Conservation (phyloP, 1,140 invertebrate genomes). For the Pygmarrhopalites habei region DNA sequence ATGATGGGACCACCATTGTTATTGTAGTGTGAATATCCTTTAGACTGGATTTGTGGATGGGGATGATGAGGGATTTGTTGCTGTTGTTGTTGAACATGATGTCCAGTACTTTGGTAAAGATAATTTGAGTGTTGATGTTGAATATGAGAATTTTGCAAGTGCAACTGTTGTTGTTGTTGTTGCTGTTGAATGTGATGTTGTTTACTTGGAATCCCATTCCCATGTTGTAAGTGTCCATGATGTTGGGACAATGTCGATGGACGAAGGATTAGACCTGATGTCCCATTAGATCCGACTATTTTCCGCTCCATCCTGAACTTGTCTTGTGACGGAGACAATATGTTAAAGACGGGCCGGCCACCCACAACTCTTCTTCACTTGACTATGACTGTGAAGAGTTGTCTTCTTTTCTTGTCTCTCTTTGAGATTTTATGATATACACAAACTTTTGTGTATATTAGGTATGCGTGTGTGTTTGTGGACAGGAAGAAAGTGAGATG, state of each 20-base stretch:
- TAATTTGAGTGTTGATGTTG: constrained; percentile 15
- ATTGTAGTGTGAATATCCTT: constrained; percentile 20
- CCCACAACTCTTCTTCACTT: too few relatives aligned
- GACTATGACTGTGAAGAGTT: too few relatives aligned
- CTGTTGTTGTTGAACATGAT: constrained; percentile 19
- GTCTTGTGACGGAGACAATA: too few relatives aligned
- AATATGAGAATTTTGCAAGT: constrained; percentile 10
- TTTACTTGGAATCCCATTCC: constrained; percentile 6
- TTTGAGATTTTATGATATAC: background rate
- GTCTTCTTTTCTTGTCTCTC: background rate
- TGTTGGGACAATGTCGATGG: constrained; percentile 26
- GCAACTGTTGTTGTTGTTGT: constrained; percentile 9
- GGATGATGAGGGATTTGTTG: constrained; percentile 21
- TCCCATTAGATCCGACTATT: constrained; percentile 13
- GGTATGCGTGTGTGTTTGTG: too few relatives aligned
- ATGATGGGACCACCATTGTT: background rate
- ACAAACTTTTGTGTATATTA: too few relatives aligned
- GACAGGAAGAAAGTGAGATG: too few relatives aligned
- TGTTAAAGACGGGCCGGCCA: too few relatives aligned
- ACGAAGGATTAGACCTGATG: constrained; percentile 13
- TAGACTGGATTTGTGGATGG: constrained; percentile 11
- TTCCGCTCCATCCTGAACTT: constrained; percentile 20
- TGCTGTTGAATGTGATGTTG: constrained; percentile 3
- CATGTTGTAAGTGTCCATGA: constrained; percentile 14
- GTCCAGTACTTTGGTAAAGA: constrained; percentile 14